Conservation (phyloP, 2,888 invertebrate species). For the Ypsolopha sequella region DNA sequence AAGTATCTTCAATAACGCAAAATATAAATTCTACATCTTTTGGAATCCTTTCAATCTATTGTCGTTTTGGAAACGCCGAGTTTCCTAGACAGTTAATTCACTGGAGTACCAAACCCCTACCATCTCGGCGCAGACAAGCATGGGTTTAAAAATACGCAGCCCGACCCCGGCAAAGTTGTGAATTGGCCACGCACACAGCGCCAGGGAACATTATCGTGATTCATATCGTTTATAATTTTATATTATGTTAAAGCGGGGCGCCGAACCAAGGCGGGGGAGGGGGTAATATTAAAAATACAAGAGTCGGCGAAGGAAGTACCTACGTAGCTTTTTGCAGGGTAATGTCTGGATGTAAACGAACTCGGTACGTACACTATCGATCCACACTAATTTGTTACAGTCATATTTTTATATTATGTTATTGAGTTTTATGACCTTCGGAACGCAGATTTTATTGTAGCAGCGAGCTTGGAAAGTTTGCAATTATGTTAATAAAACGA, state of each 20-base stretch:
- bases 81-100: no score
- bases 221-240: constrained; percentile 70
- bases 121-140: no score
- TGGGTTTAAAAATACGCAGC: constrained; percentile 14
- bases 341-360: constrained; percentile 55
- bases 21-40: no score
- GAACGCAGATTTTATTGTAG: neutral
- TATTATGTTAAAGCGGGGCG: constrained; percentile 64
- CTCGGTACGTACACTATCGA: constrained; percentile 4
- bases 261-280: constrained; percentile 20
- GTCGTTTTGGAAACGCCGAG: no score
- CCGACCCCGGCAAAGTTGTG: constrained; percentile 53
- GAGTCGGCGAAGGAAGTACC: constrained; percentile 38
- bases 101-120: no score
- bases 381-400: neutral
- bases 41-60: no score
- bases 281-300: constrained; percentile 66
- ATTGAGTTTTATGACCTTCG: neutral
- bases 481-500: neutral
- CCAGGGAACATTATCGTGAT: constrained; percentile 65
- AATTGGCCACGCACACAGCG: constrained; percentile 61
- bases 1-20: no score
- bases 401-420: neutral
- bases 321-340: constrained; percentile 29
- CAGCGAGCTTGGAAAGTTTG: neutral